Evolutionary conservation across 2,888 invertebrate species (phyloP).

Genomic region (Stenichneumon culpator): DNA sequence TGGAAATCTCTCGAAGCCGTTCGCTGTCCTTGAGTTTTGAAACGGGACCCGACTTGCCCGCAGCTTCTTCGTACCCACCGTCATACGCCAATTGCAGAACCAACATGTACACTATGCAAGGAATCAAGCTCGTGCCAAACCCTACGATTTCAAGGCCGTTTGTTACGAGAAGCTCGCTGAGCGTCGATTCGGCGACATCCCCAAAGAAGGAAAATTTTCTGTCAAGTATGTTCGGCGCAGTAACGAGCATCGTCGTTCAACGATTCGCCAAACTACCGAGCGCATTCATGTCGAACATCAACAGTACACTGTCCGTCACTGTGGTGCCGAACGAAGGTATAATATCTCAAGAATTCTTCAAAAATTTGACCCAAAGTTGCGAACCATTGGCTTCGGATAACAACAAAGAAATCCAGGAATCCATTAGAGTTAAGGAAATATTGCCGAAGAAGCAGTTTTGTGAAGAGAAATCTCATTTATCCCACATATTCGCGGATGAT

Average conservation of each 20-base stretch:
- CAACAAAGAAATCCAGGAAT: slow-evolving; percentile 32
- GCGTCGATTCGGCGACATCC: slow-evolving; percentile 54
- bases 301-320: slow-evolving; percentile 77
- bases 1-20: slow-evolving; percentile 70
- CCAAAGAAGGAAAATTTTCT: slow-evolving; percentile 74
- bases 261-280: slow-evolving; percentile 72
- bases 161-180: slow-evolving; percentile 53
- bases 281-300: slow-evolving; percentile 72
- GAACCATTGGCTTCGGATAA: slow-evolving; percentile 57
- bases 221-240: slow-evolving; percentile 71
- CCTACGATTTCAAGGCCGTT: not conserved
- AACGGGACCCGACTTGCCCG: slow-evolving; percentile 36
- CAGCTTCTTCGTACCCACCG: slow-evolving; percentile 53
- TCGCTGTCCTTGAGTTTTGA: slow-evolving; percentile 62
- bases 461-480: slow-evolving; percentile 33
- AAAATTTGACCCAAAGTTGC: slow-evolving; percentile 71
- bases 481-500: slow-evolving; percentile 33
- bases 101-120: slow-evolving; percentile 39
- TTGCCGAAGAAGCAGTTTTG: slow-evolving; percentile 52
- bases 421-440: slow-evolving; percentile 62
- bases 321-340: slow-evolving; percentile 76
- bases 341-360: slow-evolving; percentile 75
- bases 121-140: not conserved
- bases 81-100: slow-evolving; percentile 32
- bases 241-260: slow-evolving; percentile 71